Base-by-base conservation (phyloP, 2,797 vertebrate genomes). In the Bovichtus variegatus region DNA sequence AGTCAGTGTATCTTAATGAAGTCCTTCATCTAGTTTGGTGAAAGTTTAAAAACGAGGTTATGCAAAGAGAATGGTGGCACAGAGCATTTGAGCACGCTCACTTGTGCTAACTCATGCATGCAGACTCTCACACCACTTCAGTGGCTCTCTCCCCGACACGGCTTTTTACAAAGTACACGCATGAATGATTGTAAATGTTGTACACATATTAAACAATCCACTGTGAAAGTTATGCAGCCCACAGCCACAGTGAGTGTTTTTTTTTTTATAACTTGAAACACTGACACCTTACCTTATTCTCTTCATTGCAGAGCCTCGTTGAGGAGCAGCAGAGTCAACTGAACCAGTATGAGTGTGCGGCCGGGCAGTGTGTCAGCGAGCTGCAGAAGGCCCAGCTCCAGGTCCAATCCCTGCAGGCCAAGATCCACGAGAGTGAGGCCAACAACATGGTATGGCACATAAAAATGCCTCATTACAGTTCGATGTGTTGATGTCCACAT, bases 381-480 rank as follows among this genome's bases (percentile, higher is more conserved):
- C 93, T 96, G 70, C 86, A 91, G 84, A 93, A 96, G 81, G 94
- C 95, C 71, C 96, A 97, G 89, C 94, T 97, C 25, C 95, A 97
- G 85, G 94, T 96, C 61, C 94, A 95, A 19, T 92, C 93, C 61
- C 90, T 96, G 78, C 96, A 97, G 86, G 94, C 93, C 66, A 97
- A 97, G 93, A 91, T 97, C 88, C 95, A 96, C 23, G 93, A 97
- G 57, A 95, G 92, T 1, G 96, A 97, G 85, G 90, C 94, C 89
- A 94, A 95, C 88, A 98, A 97, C 81, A 96, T 97, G 97, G 98
- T 99, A 94, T 2, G 58, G 2, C 40, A 8, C n/a, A 4, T 16
- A n/a, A 68, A 46, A 51, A n/a, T 1, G 0, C 23, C 23, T 62
- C 4, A 31, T 19, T 47, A n/a, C 29, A 23, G 11, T 27, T 43